A percentile compares a stretch with the other conserved stretches of the same genome.
Conservation (phyloP, 2,888 invertebrate species). For the Eristalis intricaria region DNA sequence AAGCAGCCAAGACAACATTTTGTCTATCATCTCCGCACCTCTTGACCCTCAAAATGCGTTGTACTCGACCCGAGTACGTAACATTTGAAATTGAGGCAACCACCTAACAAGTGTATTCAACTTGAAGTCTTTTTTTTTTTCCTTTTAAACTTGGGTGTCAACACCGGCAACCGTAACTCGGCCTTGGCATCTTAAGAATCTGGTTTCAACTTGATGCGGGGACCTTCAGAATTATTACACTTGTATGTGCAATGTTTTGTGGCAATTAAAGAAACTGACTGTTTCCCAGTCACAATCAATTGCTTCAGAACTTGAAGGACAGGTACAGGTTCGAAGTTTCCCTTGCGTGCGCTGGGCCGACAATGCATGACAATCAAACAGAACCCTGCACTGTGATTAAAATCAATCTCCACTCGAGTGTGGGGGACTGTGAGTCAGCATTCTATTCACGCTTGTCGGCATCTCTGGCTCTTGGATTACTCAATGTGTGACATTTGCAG, state of each 20-base stretch:
- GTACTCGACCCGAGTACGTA: not conserved
- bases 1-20: not conserved
- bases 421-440: not conserved
- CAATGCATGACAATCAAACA: not conserved
- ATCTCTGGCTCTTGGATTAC: not conserved
- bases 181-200: not conserved
- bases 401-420: not conserved
- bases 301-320: slow-evolving; percentile 1
- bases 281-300: not conserved
- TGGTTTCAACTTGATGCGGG: not conserved
- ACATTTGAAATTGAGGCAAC: not conserved
- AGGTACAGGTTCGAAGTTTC: not conserved
- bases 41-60: not conserved
- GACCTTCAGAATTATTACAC: not conserved
- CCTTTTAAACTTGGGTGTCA: not conserved
- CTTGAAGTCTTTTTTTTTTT: not conserved
- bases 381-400: not conserved
- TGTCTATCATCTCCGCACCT: not conserved
- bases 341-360: not conserved
- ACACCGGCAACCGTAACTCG: not conserved
- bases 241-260: not conserved
- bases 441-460: not conserved
- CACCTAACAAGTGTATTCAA: not conserved
- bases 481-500: not conserved
- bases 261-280: not conserved